Percentiles rank a stretch among this genome's conserved stretches.
Evolutionary conservation across 2,113 vertebrate species (phyloP).

Genomic region (Bothrops jararaca): DNA sequence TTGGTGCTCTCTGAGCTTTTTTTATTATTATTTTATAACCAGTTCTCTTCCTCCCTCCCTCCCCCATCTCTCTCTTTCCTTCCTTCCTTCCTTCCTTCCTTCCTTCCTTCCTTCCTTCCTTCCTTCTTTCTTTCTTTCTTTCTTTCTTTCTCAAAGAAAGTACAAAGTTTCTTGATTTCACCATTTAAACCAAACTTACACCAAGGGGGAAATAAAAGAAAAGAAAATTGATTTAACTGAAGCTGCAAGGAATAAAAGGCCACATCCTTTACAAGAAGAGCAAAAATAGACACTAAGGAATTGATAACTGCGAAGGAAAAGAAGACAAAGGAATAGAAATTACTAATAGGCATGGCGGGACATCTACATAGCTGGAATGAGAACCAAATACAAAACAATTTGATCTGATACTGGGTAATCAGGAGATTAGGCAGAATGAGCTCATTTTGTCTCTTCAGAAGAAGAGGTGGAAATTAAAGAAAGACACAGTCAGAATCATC

Average conservation of each 20-base stretch:
- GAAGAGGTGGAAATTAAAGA: neutral
- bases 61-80: too few species aligned
- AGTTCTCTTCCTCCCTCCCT: neutral
- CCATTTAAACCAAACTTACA: neutral
- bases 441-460: neutral
- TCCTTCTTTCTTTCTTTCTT: neutral
- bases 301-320: neutral
- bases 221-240: neutral
- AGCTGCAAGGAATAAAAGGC: neutral
- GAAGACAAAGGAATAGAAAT: neutral
- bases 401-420: neutral
- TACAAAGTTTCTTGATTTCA: neutral
- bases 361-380: neutral
- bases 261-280: neutral
- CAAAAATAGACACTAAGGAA: neutral
- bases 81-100: accelerated
- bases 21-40: neutral
- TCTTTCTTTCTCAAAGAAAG: neutral
- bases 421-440: neutral
- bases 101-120: accelerated
- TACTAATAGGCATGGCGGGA: neutral
- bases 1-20: too few species aligned
- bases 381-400: neutral
- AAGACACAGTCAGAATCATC: neutral
- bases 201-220: neutral